Conservation (phyloP, 2,113 vertebrate species). For the Coreoperca whiteheadi region DNA sequence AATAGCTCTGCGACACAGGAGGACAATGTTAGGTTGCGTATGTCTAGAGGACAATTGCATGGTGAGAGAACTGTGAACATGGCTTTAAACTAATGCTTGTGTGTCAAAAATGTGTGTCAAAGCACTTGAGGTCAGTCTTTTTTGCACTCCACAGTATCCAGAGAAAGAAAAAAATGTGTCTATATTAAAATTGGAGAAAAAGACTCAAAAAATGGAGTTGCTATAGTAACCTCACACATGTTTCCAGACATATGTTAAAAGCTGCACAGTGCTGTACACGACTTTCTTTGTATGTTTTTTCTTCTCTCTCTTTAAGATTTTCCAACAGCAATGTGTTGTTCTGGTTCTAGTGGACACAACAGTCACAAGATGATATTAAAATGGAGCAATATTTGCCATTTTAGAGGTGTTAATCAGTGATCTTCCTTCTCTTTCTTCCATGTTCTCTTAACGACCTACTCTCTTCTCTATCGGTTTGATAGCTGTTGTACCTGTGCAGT, state of each 20-base stretch:
- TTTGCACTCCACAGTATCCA: neutral
- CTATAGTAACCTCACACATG: conserved; percentile 75
- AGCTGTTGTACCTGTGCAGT: neutral
- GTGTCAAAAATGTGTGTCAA: neutral
- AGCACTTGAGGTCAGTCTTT: neutral
- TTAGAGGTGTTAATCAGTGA: neutral
- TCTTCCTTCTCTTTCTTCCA: neutral
- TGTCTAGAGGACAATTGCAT: conserved; percentile 32
- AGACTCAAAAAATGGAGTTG: conserved; percentile 61
- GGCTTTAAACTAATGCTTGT: neutral
- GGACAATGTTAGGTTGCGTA: conserved; percentile 21
- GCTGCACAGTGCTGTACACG: conserved; percentile 22
- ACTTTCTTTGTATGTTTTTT: neutral
- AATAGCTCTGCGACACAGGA: conserved; percentile 5
- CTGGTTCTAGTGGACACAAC: conserved; percentile 11
- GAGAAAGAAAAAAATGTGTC: conserved; percentile 1
- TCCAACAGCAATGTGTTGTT: neutral
- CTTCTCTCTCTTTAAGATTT: conserved; percentile 10
- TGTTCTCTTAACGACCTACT: neutral
- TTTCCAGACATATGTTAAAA: conserved; percentile 65
- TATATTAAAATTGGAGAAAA: conserved; percentile 29
- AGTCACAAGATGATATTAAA: neutral
- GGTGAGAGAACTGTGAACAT: neutral
- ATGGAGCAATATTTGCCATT: neutral
- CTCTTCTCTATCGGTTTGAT: neutral